A percentile compares a stretch with the other conserved stretches of the same genome.
Evolutionary conservation across 2,888 invertebrate genomes (phyloP).

Genomic region (Abrostola tripartita): DNA sequence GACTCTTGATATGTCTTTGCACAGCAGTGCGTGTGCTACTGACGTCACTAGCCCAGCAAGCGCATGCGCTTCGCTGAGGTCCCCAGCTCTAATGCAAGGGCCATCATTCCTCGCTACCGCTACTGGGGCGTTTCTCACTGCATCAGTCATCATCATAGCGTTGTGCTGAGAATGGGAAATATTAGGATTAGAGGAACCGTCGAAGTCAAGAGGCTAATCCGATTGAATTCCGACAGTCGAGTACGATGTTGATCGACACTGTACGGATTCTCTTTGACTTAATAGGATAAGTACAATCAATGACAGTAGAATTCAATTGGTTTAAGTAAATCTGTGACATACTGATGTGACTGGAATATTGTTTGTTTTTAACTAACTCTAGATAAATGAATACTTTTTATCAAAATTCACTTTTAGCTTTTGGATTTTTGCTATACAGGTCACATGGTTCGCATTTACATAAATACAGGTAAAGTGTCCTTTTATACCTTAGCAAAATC

Average conservation of each 20-base stretch:
- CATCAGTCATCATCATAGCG: constrained; percentile 76
- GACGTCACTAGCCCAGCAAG: constrained; percentile 77
- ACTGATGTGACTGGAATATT: neutral
- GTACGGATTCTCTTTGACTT: constrained; percentile 46
- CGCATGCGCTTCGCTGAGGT: constrained; percentile 83
- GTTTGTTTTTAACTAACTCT: neutral
- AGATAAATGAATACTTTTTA: neutral
- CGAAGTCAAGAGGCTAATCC: constrained; percentile 46
- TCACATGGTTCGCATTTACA: no score
- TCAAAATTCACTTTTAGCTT: neutral
- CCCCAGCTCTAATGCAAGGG: constrained; percentile 67
- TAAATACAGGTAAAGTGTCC: neutral
- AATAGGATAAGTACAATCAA: constrained; percentile 27
- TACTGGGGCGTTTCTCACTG: constrained; percentile 70
- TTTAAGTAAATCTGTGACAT: neutral
- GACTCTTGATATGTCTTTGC: constrained; percentile 75
- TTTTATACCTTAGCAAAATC: constrained; percentile 76
- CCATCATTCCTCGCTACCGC: constrained; percentile 70
- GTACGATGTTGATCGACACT: constrained; percentile 49
- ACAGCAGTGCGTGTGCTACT: constrained; percentile 76
- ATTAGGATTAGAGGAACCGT: constrained; percentile 24
- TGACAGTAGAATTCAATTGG: constrained; percentile 16
- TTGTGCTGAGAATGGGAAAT: constrained; percentile 67
- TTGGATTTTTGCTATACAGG: neutral
- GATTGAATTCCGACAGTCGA: constrained; percentile 31